A percentile compares a stretch with the other conserved stretches of the same genome.
Conservation (phyloP, 2,797 vertebrate genomes). For the Loriculus beryllinus region DNA sequence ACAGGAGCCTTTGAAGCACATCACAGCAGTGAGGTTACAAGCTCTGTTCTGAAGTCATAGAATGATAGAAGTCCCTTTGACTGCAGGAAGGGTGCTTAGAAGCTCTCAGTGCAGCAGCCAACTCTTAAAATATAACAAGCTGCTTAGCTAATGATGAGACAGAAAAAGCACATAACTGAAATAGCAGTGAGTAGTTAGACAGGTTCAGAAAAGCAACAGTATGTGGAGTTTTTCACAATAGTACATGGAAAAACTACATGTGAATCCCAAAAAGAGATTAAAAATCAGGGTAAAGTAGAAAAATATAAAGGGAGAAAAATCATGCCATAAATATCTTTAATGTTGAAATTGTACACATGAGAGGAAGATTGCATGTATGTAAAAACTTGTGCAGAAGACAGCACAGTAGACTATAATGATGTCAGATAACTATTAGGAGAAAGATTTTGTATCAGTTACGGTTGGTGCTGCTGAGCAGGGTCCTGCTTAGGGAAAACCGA, state of each 20-base stretch:
- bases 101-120: neutral
- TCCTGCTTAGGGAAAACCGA: neutral
- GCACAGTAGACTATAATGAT: neutral
- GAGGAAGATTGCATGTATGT: neutral
- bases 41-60: neutral
- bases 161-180: neutral
- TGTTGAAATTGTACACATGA: neutral
- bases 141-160: neutral
- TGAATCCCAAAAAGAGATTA: neutral
- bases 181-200: neutral
- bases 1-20: neutral
- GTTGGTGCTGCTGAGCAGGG: neutral
- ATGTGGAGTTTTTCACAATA: neutral
- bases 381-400: neutral
- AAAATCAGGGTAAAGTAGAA: neutral
- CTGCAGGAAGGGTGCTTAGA: neutral
- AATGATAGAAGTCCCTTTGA: neutral
- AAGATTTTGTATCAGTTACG: neutral
- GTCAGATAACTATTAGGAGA: neutral
- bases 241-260: neutral
- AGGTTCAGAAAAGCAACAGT: neutral
- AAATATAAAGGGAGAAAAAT: neutral
- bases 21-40: conserved; percentile 1
- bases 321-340: neutral
- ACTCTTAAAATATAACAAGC: neutral